phyloP scores from a whole-genome alignment of 2,797 vertebrate species.

The Chromobotia macracanthus region DNA sequence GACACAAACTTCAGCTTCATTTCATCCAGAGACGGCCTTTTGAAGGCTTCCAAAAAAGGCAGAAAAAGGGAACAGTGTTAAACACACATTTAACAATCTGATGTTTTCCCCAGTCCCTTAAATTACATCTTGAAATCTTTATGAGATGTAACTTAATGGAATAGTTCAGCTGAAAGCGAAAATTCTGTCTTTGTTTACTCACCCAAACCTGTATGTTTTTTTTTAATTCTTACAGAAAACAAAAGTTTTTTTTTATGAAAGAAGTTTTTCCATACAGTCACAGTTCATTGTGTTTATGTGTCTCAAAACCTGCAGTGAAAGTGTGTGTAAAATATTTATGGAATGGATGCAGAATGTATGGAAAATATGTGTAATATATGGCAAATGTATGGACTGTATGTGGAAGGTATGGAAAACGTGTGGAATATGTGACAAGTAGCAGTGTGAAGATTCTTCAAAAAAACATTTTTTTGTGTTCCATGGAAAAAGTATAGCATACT shows the following conservation, averaged over 20 bases:
- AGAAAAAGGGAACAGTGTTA: background rate
- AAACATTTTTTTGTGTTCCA: too few species aligned
- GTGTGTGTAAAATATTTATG: too few species aligned
- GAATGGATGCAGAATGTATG: background rate
- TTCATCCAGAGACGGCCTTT: constrained; percentile 48
- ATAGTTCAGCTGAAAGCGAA: background rate
- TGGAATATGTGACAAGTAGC: background rate
- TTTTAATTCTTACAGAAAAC: background rate
- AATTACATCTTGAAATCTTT: constrained; percentile 2
- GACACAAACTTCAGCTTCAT: constrained; percentile 56
- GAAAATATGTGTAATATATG: background rate
- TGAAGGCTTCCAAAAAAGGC: constrained; percentile 34
- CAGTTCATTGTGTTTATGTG: background rate
- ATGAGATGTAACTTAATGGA: background rate
- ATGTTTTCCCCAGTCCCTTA: constrained; percentile 1
- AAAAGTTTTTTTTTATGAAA: too few species aligned
- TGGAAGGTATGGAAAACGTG: background rate
- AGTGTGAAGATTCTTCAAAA: too few species aligned
- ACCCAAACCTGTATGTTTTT: background rate
- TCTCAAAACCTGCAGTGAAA: too few species aligned
- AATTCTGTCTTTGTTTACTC: background rate
- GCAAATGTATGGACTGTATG: background rate
- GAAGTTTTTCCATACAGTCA: too few species aligned
- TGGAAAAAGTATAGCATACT: background rate
- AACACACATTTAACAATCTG: constrained; percentile 50